Conservation (phyloP, 2,113 vertebrate genomes). For the Daubentonia madagascariensis region DNA sequence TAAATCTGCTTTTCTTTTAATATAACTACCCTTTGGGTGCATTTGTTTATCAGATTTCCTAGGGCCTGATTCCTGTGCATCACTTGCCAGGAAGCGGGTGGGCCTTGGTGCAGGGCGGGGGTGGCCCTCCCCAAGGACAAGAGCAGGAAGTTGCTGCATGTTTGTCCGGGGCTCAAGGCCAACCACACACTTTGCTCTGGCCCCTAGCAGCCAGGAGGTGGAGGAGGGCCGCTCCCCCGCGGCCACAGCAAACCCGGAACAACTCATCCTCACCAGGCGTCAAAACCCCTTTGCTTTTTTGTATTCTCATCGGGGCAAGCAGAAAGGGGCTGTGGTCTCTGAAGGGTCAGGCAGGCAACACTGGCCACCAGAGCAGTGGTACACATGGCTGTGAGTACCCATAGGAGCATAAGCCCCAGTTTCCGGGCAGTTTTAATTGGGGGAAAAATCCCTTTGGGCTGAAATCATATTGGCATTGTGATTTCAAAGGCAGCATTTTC, state of each 20-base stretch:
- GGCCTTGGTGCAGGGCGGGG: neutral
- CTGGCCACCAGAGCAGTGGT: neutral
- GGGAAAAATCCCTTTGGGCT: constrained; percentile 50
- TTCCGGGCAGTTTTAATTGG: constrained; percentile 67
- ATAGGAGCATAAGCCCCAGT: neutral
- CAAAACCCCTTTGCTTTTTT: neutral
- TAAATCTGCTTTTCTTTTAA: neutral
- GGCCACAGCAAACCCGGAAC: fast-evolving
- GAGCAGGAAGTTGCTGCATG: fast-evolving
- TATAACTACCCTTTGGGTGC: fast-evolving
- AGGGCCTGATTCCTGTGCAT: neutral
- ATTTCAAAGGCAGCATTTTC: constrained; percentile 71
- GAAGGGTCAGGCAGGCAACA: neutral
- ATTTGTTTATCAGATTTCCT: neutral
- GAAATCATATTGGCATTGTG: constrained; percentile 48
- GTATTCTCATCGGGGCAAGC: neutral
- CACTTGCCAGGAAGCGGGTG: neutral
- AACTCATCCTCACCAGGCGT: too few relatives aligned
- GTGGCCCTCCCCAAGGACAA: neutral
- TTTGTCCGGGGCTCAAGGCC: neutral
- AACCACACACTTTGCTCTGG: fast-evolving
- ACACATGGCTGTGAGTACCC: neutral
- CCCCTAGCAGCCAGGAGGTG: too few relatives aligned
- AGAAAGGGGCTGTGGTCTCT: neutral
- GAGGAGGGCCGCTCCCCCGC: neutral